Base-by-base conservation (phyloP, 1,140 invertebrate species). In the Galleria mellonella region DNA sequence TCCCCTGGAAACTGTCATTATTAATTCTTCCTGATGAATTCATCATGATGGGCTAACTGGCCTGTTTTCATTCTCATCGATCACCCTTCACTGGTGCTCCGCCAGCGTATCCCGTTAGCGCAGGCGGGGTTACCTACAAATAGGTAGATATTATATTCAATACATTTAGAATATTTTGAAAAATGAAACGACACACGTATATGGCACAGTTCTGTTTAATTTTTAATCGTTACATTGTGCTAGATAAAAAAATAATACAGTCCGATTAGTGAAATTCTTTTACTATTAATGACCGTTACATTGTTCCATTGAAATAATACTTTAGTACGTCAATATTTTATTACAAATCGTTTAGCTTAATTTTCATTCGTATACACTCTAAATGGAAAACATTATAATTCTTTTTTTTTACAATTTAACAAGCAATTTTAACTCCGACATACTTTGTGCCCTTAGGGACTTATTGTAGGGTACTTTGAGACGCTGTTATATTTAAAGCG, bases 231-330 rank as follows among this genome's bases (percentile, higher is more conserved):
- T 82, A 78, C 71, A 81, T n/a, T 76, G 81, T 82, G 73, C 81
- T 79, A 79, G 68, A 78, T 84, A 79, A 82, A 84, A 82, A 81
- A 82, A 83, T 81, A 82, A 84, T 82, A 82, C 77, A 82, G 73
- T 84, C 67, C 69, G 59, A 83, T 81, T 79, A 78, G 70, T 81
- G 70, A 72, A 78, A 75, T 72, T 72, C 62, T 79, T 71, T 72
- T 67, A 64, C 63, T 63, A 62, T 66, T 49, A 51, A 51, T 43
- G 33, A 50, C 43, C 35, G 43, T 49, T 43, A 43, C 49, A 47
- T 62, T 42, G 51, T 23, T 23, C 6, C 17, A 23, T 31, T 59
- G 56, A 51, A 54, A 57, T 70, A 69, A 68, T 72, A 68, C 64
- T 68, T 55, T 47, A 60, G 55, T 67, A 46, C 14, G 9, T 28